Conservation (phyloP, 2,888 invertebrate species). For the Seira musarum region DNA sequence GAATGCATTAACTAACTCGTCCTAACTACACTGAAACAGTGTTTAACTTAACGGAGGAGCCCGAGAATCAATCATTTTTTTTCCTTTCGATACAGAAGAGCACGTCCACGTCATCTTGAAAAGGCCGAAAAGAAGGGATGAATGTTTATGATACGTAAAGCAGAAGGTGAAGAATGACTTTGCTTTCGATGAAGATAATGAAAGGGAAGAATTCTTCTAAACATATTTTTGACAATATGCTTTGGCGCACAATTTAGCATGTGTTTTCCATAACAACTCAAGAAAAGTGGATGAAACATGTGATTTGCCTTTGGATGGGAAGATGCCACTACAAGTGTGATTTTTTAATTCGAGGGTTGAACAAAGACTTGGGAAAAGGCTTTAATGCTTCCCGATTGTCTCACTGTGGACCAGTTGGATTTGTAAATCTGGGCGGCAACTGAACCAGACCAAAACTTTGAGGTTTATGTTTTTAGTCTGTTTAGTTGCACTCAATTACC, state of each 20-base stretch:
- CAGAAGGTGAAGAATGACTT: constrained; percentile 26
- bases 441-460: too few species aligned
- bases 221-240: constrained; percentile 37
- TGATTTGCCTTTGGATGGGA: too few species aligned
- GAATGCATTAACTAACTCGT: not conserved
- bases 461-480: too few species aligned
- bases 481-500: too few species aligned
- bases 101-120: constrained; percentile 10
- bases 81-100: not conserved
- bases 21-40: not conserved
- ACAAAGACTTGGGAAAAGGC: too few species aligned
- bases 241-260: constrained; percentile 30
- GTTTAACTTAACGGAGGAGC: constrained; percentile 1
- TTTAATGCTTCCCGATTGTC: too few species aligned
- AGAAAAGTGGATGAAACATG: too few species aligned
- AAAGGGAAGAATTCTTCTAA: not conserved
- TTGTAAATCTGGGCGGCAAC: too few species aligned
- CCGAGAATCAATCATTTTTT: not conserved
- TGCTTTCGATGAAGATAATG: not conserved
- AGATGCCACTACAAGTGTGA: too few species aligned
- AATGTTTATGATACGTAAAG: not conserved
- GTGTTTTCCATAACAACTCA: constrained; percentile 27
- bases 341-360: too few species aligned
- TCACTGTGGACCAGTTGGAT: too few species aligned
- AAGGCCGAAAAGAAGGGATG: not conserved